Evolutionary conservation across 2,113 vertebrate genomes (phyloP), one percentile per base, ranked within the genome.

Genomic region (Trachemys scripta): DNA sequence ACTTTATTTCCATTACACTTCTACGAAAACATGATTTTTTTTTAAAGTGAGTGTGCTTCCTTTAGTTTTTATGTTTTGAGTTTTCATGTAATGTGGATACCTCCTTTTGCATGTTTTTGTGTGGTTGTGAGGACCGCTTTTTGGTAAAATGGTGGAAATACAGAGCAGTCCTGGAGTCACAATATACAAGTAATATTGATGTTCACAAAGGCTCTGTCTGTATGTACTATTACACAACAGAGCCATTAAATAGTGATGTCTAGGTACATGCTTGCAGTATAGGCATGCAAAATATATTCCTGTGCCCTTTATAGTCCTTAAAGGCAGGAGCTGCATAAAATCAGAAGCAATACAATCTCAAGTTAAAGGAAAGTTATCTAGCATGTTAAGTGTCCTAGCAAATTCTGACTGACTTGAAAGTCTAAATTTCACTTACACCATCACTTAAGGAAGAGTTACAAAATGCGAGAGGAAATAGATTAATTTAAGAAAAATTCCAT

Each of bases 371-470:
- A 93, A 5, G 1, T 35, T 9, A 0, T 93, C 10, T 56, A 82
- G 78, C 81, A 31, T 10, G 45, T 57, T 59, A 80, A 84, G 62
- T 16, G 62, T 92, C 85, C 56, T 25, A 6, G 7, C 65, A 45
- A 88, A 22, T 57, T 94, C 45, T 91, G 35, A 53, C 17, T 90
- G 82, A 87, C 87, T 90, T 49, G 80, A 59, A 85, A 87, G 89
- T 35, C 29, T 87, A 96, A 88, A 90, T 1, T 47, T 82, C 6
- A 56, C 86, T 85, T 93, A 91, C 22, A 42, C 69, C 85, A 91
- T 76, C 79, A 82, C 62, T 89, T 94, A 92, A 82, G 80, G 69
- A 95, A 59, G 69, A 5, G 27, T 13, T 84, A 83, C 56, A 54
- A 83, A 89, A 57, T 69, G 6, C 24, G 78, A 49, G n/a, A 84